These are phyloP conservation scores for Cylas formicarius DNA, from an alignment of 1,140 invertebrate species.

Conservation along the genomic window DNA sequence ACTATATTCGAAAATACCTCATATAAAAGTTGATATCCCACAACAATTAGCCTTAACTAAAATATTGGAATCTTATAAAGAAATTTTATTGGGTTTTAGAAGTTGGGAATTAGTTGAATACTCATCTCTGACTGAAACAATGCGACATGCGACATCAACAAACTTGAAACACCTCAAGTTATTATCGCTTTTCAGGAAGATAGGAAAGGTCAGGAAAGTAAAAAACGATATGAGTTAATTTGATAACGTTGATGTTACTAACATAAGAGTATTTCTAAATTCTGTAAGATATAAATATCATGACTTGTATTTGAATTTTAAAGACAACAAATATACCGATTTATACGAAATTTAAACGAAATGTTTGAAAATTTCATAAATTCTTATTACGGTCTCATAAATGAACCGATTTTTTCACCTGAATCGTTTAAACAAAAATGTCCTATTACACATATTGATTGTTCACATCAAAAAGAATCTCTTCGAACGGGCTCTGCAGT, in stretches of 20 bases:
- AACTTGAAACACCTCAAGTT: slow-evolving; percentile 16
- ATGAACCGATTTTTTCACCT: slow-evolving; percentile 4
- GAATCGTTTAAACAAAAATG: not conserved
- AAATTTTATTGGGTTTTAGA: slow-evolving; percentile 18
- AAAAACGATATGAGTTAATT: slow-evolving; percentile 13
- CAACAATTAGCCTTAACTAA: slow-evolving; percentile 18
- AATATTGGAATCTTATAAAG: slow-evolving; percentile 13
- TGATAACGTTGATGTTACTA: slow-evolving; percentile 13
- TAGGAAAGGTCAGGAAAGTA: slow-evolving; percentile 1
- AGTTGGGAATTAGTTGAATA: slow-evolving; percentile 17
- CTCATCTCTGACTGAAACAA: slow-evolving; percentile 11
- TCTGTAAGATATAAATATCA: slow-evolving; percentile 33
- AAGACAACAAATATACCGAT: slow-evolving; percentile 20
- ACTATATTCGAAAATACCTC: slow-evolving; percentile 20
- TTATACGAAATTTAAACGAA: slow-evolving; percentile 27
- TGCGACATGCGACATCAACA: slow-evolving; percentile 12
- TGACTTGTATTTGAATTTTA: slow-evolving; percentile 28
- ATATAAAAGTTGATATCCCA: slow-evolving; percentile 12
- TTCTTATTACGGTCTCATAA: slow-evolving; percentile 24
- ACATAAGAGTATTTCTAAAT: slow-evolving; percentile 15
- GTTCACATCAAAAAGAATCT: slow-evolving; percentile 2
- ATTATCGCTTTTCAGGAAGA: slow-evolving; percentile 19
- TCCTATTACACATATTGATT: slow-evolving; percentile 1
- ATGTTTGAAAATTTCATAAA: slow-evolving; percentile 31
- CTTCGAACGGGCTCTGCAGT: slow-evolving; percentile 7